phyloP scores from a whole-genome alignment of 2,888 invertebrate species.

The Trypoxylon attenuatum region DNA sequence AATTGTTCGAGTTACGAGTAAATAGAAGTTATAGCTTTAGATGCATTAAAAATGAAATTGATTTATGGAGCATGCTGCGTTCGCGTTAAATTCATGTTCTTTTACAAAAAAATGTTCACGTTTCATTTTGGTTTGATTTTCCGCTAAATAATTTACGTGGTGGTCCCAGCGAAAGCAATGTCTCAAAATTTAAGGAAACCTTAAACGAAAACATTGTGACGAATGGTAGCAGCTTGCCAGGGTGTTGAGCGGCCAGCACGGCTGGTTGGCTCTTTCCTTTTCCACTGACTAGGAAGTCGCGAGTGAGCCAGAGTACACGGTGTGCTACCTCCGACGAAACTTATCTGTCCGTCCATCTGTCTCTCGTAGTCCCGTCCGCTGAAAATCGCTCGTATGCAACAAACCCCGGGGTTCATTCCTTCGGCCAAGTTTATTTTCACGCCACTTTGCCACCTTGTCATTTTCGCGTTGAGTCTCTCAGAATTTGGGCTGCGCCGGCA shows the following conservation, averaged over 20 bases:
- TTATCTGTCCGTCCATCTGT: conserved; percentile 12
- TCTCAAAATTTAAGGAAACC: neutral
- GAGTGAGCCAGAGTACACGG: too few species aligned
- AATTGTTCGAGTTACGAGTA: too few species aligned
- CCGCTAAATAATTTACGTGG: neutral
- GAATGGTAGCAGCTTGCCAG: neutral
- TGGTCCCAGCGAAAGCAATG: neutral
- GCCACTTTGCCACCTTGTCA: conserved; percentile 39
- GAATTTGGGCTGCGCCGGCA: conserved; percentile 28
- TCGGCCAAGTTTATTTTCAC: conserved; percentile 41
- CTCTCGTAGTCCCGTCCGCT: conserved; percentile 3
- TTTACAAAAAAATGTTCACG: neutral
- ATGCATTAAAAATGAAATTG: too few species aligned
- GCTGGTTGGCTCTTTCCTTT: neutral
- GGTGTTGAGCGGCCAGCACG: too few species aligned
- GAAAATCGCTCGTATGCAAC: conserved; percentile 45
- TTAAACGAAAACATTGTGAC: neutral
- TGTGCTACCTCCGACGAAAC: neutral
- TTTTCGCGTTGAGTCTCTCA: conserved; percentile 28
- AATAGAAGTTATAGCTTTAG: too few species aligned
- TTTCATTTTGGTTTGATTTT: neutral
- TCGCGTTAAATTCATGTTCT: too few species aligned
- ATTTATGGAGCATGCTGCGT: too few species aligned
- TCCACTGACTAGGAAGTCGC: neutral
- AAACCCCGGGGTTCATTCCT: conserved; percentile 27